Evolutionary conservation across 1,140 invertebrate genomes (phyloP).

Genomic region (Caenorhabditis brenneri): DNA sequence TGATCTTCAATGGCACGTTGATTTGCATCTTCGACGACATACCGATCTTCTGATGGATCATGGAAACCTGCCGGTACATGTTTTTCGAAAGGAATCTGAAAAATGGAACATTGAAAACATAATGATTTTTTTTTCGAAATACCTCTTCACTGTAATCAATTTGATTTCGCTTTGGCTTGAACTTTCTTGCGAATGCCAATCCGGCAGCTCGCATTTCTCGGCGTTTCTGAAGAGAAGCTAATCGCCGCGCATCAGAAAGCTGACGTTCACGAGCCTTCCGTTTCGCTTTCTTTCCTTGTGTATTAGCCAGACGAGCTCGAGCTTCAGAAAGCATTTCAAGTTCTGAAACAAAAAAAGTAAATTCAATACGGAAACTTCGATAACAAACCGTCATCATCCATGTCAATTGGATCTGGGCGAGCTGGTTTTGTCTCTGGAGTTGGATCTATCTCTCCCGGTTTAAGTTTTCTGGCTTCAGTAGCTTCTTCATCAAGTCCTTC

Average conservation of each 20-base stretch:
- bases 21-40: conserved; percentile 61
- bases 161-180: conserved; percentile 77
- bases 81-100: conserved; percentile 69
- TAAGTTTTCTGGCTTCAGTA: conserved; percentile 90
- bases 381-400: conserved; percentile 77
- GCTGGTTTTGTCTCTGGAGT: conserved; percentile 99
- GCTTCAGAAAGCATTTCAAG: conserved; percentile 99
- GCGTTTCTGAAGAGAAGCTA: conserved; percentile 94
- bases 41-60: conserved; percentile 67
- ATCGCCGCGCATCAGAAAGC: conserved; percentile 90
- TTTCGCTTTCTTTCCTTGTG: conserved; percentile 99
- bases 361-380: conserved; percentile 72
- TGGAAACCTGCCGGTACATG: conserved; percentile 68
- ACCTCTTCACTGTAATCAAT: conserved; percentile 98
- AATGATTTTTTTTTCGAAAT: no score
- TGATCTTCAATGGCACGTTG: conserved; percentile 46
- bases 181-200: conserved; percentile 78
- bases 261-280: conserved; percentile 96
- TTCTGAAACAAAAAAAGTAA: conserved; percentile 76
- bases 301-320: conserved; percentile 93
- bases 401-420: conserved; percentile 97
- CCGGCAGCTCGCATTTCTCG: conserved; percentile 94
- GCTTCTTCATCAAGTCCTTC: conserved; percentile 88
- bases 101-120: conserved; percentile 75
- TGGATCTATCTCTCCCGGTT: conserved; percentile 98